Conservation (phyloP, 2,113 vertebrate species). For the Rhadina sibilatrix region DNA sequence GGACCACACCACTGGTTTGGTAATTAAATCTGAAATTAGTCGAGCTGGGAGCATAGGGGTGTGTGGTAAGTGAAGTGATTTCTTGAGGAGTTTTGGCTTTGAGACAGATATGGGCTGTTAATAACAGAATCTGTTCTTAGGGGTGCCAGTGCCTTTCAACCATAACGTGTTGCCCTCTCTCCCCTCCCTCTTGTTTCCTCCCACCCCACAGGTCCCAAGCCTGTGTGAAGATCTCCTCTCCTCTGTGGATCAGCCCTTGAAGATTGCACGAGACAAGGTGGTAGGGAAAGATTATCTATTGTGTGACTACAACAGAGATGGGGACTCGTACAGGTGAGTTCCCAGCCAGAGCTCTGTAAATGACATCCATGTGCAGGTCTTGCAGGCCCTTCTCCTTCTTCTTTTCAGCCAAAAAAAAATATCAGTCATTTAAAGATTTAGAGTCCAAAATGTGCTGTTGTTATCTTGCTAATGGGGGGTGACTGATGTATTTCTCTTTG, state of each 20-base stretch:
- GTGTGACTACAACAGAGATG: conserved; percentile 98
- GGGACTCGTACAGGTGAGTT: conserved; percentile 93
- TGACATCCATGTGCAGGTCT: fast-evolving
- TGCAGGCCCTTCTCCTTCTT: not conserved
- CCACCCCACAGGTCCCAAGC: conserved; percentile 83
- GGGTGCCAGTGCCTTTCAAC: not conserved
- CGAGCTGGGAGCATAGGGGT: not conserved
- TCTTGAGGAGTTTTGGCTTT: not conserved
- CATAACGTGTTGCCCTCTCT: not conserved
- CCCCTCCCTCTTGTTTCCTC: not conserved
- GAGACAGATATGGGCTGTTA: not conserved
- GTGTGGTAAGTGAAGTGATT: not conserved
- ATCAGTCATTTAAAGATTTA: not conserved
- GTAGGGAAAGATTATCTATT: conserved; percentile 98
- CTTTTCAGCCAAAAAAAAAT: not conserved
- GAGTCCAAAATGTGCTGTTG: not conserved
- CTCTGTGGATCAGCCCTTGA: conserved; percentile 97
- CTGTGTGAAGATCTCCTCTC: conserved; percentile 98
- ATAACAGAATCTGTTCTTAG: not conserved
- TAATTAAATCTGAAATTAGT: not conserved
- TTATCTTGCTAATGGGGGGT: not conserved
- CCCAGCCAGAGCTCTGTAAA: not conserved
- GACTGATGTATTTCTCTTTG: not conserved
- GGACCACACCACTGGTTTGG: conserved; percentile 46
- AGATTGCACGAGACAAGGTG: conserved; percentile 95